Percentiles rank a stretch among this genome's conserved stretches.
phyloP scores from a whole-genome alignment of 92 coral and sea anemone species.

The Phenganax stokvisi region DNA sequence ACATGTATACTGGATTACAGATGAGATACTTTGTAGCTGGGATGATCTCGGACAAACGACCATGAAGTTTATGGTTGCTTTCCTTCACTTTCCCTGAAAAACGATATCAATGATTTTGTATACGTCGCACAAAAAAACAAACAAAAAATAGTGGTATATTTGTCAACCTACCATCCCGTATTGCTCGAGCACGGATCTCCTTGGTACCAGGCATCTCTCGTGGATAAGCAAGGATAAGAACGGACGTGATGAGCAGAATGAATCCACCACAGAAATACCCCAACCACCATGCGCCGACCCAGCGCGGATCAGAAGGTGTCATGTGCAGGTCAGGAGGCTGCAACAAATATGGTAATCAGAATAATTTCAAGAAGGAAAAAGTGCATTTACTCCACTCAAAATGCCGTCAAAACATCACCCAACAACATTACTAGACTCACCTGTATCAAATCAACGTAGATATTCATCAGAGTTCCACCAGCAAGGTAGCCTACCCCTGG shows the following conservation, averaged over 20 bases:
- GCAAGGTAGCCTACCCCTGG: conserved; percentile 99
- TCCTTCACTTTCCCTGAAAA: conserved; percentile 23
- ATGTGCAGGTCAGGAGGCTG: conserved; percentile 96
- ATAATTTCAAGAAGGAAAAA: background rate
- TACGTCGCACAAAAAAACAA: no score
- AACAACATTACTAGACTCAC: conserved; percentile 28
- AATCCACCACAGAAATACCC: conserved; percentile 97
- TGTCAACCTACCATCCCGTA: conserved; percentile 44
- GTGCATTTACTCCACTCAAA: no score
- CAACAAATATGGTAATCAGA: background rate
- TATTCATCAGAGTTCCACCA: conserved; percentile 88
- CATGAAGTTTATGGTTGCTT: conserved; percentile 79
- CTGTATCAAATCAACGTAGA: conserved; percentile 96
- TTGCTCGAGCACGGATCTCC: conserved; percentile 67
- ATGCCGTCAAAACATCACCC: background rate
- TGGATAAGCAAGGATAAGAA: conserved; percentile 90
- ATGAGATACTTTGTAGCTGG: conserved; percentile 91
- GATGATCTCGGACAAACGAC: conserved; percentile 70
- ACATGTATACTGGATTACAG: conserved; percentile 71
- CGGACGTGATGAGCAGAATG: conserved; percentile 70
- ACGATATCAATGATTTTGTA: background rate
- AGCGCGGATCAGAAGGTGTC: conserved; percentile 98
- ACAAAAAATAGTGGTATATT: no score
- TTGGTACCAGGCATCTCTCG: conserved; percentile 98
- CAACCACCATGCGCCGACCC: conserved; percentile 99